These are phyloP conservation scores for Callinectes sapidus DNA, from an alignment of 2,888 invertebrate genomes.

Conservation along the genomic window DNA sequence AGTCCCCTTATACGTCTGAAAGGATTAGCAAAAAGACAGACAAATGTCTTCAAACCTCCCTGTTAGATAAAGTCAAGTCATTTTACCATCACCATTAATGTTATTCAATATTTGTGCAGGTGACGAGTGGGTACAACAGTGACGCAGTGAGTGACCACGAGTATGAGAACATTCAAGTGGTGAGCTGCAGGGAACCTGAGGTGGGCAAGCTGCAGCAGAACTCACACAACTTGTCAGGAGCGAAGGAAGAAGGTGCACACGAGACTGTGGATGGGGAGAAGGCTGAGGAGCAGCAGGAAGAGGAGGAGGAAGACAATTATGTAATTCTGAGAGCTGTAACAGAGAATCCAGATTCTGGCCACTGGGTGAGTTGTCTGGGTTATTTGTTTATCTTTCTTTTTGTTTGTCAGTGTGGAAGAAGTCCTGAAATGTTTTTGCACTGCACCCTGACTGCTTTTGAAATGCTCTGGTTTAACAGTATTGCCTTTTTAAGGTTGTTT, in stretches of 20 bases:
- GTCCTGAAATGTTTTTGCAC: not conserved
- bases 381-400: not conserved
- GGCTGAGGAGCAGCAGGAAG: slow-evolving; percentile 41
- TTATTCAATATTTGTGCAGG: slow-evolving; percentile 51
- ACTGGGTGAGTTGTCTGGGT: slow-evolving; percentile 48
- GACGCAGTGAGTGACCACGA: slow-evolving; percentile 72
- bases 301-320: slow-evolving; percentile 71
- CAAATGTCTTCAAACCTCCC: too few relatives aligned
- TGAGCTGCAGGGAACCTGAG: slow-evolving; percentile 35
- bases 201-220: slow-evolving; percentile 19
- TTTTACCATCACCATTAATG: not conserved
- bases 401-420: not conserved
- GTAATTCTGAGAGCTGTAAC: slow-evolving; percentile 64
- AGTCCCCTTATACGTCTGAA: too few relatives aligned
- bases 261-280: slow-evolving; percentile 39
- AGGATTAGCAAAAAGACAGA: too few relatives aligned
- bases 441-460: too few relatives aligned
- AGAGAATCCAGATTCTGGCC: slow-evolving; percentile 47
- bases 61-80: too few relatives aligned
- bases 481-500: too few relatives aligned
- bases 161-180: slow-evolving; percentile 69
- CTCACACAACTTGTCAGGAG: not conserved
- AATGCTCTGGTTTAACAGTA: too few relatives aligned
- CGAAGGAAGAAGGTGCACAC: slow-evolving; percentile 26
- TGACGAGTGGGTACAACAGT: slow-evolving; percentile 72